These are phyloP conservation scores for Steinernema feltiae DNA, from an alignment of 1,140 invertebrate species.

Conservation along the genomic window DNA sequence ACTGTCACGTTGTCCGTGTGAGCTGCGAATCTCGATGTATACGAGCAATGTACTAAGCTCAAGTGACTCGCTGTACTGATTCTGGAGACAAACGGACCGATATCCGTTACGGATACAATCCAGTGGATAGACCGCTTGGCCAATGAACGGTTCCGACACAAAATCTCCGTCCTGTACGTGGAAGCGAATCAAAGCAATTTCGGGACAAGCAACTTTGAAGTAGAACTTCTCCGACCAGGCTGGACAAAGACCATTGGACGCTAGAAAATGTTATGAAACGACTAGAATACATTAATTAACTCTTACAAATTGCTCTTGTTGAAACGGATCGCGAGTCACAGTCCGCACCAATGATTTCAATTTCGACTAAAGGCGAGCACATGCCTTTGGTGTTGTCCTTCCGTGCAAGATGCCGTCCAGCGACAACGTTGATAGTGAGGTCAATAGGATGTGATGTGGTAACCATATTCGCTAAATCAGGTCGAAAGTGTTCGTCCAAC, in stretches of 20 bases:
- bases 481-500: constrained; percentile 76
- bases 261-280: constrained; percentile 62
- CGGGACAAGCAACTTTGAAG: constrained; percentile 79
- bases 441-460: constrained; percentile 1
- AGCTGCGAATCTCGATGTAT: constrained; percentile 39
- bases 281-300: neutral
- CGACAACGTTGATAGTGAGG: constrained; percentile 17
- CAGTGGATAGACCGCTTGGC: constrained; percentile 86
- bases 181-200: constrained; percentile 82
- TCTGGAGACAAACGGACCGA: constrained; percentile 80
- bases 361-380: constrained; percentile 85
- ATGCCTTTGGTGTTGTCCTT: constrained; percentile 75
- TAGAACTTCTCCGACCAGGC: constrained; percentile 80
- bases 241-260: constrained; percentile 93
- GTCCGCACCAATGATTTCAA: constrained; percentile 84
- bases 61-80: constrained; percentile 83
- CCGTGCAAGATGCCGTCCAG: constrained; percentile 74
- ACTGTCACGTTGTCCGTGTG: neutral
- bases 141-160: constrained; percentile 78
- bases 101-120: constrained; percentile 65
- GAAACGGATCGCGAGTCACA: constrained; percentile 77
- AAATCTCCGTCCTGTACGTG: constrained; percentile 93
- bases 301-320: constrained; percentile 75
- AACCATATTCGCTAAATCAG: neutral
- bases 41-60: constrained; percentile 84